phyloP scores from a whole-genome alignment of 1,140 invertebrate genomes.

The Prorops nasuta region DNA sequence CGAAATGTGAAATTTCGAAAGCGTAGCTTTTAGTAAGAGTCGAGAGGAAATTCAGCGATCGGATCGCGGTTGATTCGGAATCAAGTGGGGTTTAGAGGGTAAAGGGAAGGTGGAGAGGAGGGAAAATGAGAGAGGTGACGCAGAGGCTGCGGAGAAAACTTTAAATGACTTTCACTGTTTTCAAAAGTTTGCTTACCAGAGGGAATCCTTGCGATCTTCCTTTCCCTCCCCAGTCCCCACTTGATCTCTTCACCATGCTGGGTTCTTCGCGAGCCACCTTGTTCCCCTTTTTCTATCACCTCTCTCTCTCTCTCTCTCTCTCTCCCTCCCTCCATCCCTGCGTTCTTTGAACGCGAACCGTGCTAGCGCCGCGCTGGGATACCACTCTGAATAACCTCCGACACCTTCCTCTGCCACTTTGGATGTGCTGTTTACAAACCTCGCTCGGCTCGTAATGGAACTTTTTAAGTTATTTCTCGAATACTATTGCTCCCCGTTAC shows the following conservation, averaged over 20 bases:
- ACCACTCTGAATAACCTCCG: constrained; percentile 7
- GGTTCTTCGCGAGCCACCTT: background rate
- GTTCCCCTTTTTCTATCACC: background rate
- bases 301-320: background rate
- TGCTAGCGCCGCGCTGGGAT: background rate
- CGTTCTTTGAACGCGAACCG: background rate
- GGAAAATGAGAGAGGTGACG: constrained; percentile 1
- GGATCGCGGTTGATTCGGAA: constrained; percentile 28
- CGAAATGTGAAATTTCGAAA: constrained; percentile 32
- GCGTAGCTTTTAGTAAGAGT: constrained; percentile 16
- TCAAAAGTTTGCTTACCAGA: constrained; percentile 45
- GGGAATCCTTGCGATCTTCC: constrained; percentile 26
- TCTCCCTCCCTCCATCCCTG: background rate
- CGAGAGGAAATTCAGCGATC: constrained; percentile 31
- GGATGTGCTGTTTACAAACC: constrained; percentile 41
- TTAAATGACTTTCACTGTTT: constrained; percentile 53
- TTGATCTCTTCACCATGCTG: too few species aligned
- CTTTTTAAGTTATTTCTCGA: constrained; percentile 34
- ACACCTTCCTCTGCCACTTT: constrained; percentile 16
- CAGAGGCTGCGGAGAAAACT: constrained; percentile 32
- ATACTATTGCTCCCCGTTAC: too few species aligned
- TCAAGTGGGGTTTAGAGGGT: background rate
- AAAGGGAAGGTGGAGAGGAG: constrained; percentile 5
- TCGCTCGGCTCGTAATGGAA: constrained; percentile 34
- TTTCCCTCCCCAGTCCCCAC: too few species aligned